These are phyloP conservation scores for Archaeoteleia sp. DNA, from an alignment of 2,888 invertebrate genomes.

Conservation along the genomic window DNA sequence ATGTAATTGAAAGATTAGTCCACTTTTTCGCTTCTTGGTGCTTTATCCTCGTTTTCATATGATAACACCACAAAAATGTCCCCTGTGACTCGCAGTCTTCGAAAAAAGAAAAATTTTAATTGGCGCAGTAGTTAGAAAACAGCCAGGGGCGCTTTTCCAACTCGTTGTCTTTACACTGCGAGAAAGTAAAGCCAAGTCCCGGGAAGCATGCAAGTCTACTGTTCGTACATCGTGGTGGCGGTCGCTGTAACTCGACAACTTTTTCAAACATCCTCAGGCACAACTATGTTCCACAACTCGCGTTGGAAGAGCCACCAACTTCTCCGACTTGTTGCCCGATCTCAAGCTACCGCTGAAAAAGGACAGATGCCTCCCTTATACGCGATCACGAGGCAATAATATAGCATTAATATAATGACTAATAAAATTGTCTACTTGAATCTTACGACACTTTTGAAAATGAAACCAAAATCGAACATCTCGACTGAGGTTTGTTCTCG, in stretches of 20 bases:
- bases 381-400: neutral
- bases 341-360: conserved; percentile 33
- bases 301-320: conserved; percentile 32
- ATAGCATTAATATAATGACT: neutral
- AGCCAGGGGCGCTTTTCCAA: conserved; percentile 42
- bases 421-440: too few species aligned
- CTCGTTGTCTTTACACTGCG: conserved; percentile 49
- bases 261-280: conserved; percentile 57
- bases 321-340: conserved; percentile 55
- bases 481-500: too few species aligned
- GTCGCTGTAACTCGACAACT: conserved; percentile 53
- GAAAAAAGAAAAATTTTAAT: conserved; percentile 27
- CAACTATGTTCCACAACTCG: conserved; percentile 33
- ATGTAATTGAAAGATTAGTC: too few species aligned
- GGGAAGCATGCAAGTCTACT: conserved; percentile 32
- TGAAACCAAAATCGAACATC: too few species aligned
- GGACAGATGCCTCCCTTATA: conserved; percentile 14
- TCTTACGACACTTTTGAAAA: too few species aligned
- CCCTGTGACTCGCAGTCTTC: conserved; percentile 29
- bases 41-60: too few species aligned
- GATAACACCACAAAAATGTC: conserved; percentile 1
- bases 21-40: too few species aligned
- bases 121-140: conserved; percentile 48
- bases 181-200: conserved; percentile 43
- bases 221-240: conserved; percentile 41